Evolutionary conservation across 2,113 vertebrate species (phyloP).

Genomic region (Lathamus discolor): DNA sequence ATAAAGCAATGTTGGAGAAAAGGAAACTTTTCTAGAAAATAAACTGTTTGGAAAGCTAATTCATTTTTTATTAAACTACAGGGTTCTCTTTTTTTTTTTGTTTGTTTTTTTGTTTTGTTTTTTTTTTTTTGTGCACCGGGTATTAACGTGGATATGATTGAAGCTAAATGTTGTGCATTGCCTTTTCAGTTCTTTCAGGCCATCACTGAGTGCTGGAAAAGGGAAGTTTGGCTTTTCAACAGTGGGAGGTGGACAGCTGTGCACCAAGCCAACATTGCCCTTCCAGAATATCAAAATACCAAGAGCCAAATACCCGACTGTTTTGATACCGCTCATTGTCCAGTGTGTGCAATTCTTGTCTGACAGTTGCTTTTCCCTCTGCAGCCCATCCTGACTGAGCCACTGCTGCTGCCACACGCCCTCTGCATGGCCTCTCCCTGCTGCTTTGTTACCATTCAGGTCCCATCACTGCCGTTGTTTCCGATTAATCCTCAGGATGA

Average conservation of each 20-base stretch:
- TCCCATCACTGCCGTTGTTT: not conserved
- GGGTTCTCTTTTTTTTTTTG: not conserved
- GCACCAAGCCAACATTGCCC: not conserved
- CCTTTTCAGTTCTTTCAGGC: not conserved
- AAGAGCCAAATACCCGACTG: not conserved
- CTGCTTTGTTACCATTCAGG: not conserved
- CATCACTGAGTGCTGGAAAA: not conserved
- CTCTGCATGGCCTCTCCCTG: not conserved
- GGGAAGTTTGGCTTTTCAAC: not conserved
- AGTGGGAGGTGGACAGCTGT: not conserved
- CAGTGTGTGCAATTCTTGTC: not conserved
- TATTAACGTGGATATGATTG: not conserved
- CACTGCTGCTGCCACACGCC: not conserved
- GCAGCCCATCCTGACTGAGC: not conserved
- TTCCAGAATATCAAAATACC: not conserved
- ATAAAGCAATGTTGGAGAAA: not conserved
- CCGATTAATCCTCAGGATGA: not conserved
- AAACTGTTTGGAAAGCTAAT: not conserved
- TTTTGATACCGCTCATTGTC: not conserved
- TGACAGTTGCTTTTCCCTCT: not conserved
- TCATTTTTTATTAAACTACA: conserved; percentile 19
- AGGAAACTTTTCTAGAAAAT: not conserved
- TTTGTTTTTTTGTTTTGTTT: not conserved
- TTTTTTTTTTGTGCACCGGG: not conserved
- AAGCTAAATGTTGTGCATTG: not conserved